phyloP scores from a whole-genome alignment of 2,888 invertebrate species.

The Portevinia maculata region DNA sequence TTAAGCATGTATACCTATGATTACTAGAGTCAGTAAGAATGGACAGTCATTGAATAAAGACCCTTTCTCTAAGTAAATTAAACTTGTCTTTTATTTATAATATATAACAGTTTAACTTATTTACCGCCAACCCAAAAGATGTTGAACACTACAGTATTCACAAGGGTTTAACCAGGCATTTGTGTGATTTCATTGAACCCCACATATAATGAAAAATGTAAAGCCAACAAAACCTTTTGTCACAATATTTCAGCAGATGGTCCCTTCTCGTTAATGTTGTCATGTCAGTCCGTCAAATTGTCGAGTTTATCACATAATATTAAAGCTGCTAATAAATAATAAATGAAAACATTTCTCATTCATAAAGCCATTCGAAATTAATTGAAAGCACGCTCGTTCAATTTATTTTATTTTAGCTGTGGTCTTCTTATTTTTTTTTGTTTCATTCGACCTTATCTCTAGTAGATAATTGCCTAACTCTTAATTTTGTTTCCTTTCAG shows the following conservation, averaged over 20 bases:
- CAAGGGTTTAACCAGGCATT: too few relatives aligned
- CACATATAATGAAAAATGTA: too few relatives aligned
- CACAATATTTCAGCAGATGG: constrained; percentile 40
- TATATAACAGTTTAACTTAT: too few relatives aligned
- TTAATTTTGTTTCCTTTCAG: constrained; percentile 82
- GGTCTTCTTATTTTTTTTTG: constrained; percentile 1
- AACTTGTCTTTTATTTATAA: too few relatives aligned
- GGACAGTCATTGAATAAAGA: too few relatives aligned
- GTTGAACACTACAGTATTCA: too few relatives aligned
- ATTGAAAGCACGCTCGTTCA: constrained; percentile 47
- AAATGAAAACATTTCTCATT: constrained; percentile 63
- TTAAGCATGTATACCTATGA: too few relatives aligned
- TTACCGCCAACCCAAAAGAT: too few relatives aligned
- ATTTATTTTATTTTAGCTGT: constrained; percentile 10
- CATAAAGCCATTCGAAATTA: constrained; percentile 60
- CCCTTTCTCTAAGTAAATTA: too few relatives aligned
- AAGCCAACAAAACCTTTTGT: background rate
- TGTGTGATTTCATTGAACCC: background rate
- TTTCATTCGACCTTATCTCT: constrained; percentile 17
- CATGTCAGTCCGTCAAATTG: background rate
- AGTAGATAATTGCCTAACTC: constrained; percentile 33
- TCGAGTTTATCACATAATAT: background rate
- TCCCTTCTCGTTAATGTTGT: constrained; percentile 19
- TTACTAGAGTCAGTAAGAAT: too few relatives aligned
- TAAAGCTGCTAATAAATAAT: constrained; percentile 43